Evolutionary conservation across 2,888 invertebrate species (phyloP).

Genomic region (Enchytraeus crypticus): DNA sequence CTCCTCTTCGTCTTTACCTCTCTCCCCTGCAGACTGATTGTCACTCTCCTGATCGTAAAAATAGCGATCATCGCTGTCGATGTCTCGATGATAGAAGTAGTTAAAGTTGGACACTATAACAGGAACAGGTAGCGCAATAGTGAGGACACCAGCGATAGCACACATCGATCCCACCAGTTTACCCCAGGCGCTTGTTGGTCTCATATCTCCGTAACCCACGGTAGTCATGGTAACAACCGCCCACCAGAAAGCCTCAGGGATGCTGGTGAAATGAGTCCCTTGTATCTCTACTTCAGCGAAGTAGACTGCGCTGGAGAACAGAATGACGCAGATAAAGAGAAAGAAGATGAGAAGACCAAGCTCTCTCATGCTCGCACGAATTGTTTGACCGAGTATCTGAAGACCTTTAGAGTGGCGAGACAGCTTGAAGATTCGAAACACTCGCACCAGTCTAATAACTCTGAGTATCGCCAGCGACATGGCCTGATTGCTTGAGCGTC

Average conservation of each 20-base stretch:
- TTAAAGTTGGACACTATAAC: too few relatives aligned
- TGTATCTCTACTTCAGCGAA: conserved; percentile 87
- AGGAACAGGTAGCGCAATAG: too few relatives aligned
- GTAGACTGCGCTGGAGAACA: conserved; percentile 90
- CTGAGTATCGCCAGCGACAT: conserved; percentile 77
- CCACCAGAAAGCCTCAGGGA: too few relatives aligned
- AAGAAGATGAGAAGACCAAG: conserved; percentile 98
- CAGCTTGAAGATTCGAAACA: too few relatives aligned
- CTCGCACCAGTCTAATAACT: conserved; percentile 95
- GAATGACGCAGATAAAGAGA: conserved; percentile 94
- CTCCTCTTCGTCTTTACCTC: too few relatives aligned
- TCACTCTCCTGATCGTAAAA: too few relatives aligned
- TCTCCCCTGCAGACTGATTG: too few relatives aligned
- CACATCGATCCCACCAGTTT: conserved; percentile 98
- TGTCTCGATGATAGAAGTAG: conserved; percentile 98
- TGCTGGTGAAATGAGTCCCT: conserved; percentile 83
- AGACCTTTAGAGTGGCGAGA: too few relatives aligned
- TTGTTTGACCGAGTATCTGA: too few relatives aligned
- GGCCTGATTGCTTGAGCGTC: conserved; percentile 33
- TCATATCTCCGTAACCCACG: conserved; percentile 99
- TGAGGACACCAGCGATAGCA: conserved; percentile 97
- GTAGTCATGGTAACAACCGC: conserved; percentile 96
- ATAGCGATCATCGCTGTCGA: conserved; percentile 96
- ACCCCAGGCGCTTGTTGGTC: conserved; percentile 97
- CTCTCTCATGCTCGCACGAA: too few relatives aligned